Base-by-base conservation (phyloP, 64 coral and sea anemone species). In the Actinia tenebrosa region DNA sequence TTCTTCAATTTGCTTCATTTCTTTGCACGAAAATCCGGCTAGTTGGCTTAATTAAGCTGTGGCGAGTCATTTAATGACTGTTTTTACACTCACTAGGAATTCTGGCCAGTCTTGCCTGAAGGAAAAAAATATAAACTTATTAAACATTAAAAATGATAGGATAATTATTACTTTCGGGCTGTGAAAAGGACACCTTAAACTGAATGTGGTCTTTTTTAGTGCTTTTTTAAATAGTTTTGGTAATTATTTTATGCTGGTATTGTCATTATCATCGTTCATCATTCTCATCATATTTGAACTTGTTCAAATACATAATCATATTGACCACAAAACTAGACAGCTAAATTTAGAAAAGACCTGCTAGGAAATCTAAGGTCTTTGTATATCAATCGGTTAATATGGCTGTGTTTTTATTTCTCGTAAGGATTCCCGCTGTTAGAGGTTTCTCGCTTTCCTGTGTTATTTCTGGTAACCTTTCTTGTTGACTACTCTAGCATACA, bases 391-490 rank as follows among this genome's bases (percentile, higher is more conserved):
- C 63, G 8, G 19, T 20, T 25, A 71, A 27, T 71, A 10, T 22
- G 5, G 11, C n/a, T 71, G 22, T 71, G 66, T 71, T 71, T 26
- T 71, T 71, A 71, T 26, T 71, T 71, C 22, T 11, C 22, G n/a
- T n/a, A 3, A 26, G 66, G 23, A 43, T 75, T 25, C 69, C 25
- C 25, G 69, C 69, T 75, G 69, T 75, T 75, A 3, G 10, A 69
- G 69, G 69, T 75, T 26, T 75, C 26, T 16, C 69, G 26, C 26
- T 75, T 11, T 5, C 25, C 42, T 75, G 6, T 75, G n/a, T 75
- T 75, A 30, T 75, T 75, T 75, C 69, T 43, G 69, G 69, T 75
- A 75, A 42, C 69, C 69, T 75, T 75, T 30, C 25, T 75, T 75
- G 27, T 75, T 37, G 42, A 75, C 25, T 13, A 75, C 22, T 42